Evolutionary conservation across 2,888 invertebrate genomes (phyloP).

Genomic region (Platycnemis pennipes): DNA sequence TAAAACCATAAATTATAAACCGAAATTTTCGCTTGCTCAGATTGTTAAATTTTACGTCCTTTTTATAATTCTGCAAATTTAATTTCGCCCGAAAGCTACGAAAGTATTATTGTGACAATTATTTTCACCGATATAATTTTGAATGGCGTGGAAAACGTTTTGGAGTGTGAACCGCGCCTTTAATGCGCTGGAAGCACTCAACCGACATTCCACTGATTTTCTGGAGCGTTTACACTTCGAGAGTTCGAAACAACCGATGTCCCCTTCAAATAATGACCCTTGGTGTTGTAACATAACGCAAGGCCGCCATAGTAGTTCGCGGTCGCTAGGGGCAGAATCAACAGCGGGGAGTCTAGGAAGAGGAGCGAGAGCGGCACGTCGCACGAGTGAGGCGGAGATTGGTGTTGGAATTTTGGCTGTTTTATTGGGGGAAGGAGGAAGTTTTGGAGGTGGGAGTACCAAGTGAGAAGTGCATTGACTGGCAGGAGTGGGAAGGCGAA

Average conservation of each 20-base stretch:
- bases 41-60: neutral
- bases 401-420: no score
- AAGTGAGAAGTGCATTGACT: no score
- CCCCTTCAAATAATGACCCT: slow-evolving; percentile 1
- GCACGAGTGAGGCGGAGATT: no score
- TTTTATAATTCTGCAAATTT: neutral
- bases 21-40: neutral
- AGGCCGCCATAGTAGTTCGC: no score
- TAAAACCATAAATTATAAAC: neutral
- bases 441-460: no score
- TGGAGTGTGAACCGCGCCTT: neutral
- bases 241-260: slow-evolving; percentile 22
- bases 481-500: no score
- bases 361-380: no score
- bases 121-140: slow-evolving; percentile 18
- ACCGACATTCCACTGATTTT: no score
- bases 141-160: neutral
- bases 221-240: neutral
- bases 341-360: no score
- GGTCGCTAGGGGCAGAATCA: no score
- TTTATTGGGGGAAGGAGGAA: no score
- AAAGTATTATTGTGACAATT: neutral
- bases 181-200: neutral
- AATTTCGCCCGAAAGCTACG: neutral
- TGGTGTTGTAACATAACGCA: no score